Conservation (phyloP, 30 jellyfish, hydroid and myxozoan genomes). For the Cassiopea andromeda region DNA sequence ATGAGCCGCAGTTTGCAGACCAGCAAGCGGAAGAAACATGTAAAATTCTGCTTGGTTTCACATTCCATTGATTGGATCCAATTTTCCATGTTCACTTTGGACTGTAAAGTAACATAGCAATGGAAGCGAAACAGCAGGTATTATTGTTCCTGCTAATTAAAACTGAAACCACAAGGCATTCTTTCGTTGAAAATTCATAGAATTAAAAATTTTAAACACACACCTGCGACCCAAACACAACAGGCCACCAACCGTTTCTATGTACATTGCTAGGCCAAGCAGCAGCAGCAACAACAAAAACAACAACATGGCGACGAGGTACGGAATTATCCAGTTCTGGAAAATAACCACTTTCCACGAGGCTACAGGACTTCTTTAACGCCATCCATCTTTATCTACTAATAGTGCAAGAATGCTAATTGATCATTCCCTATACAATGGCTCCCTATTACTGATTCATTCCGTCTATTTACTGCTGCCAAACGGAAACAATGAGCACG, state of each 20-base stretch:
- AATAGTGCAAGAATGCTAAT: too few relatives aligned
- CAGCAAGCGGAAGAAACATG: background rate
- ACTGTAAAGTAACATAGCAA: background rate
- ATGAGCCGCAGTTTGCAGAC: background rate
- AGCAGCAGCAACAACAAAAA: constrained; percentile 5
- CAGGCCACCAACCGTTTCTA: background rate
- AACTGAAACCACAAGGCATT: background rate
- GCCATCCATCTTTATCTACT: too few relatives aligned
- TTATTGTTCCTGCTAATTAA: background rate
- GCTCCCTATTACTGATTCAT: too few relatives aligned
- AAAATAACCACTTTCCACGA: too few relatives aligned
- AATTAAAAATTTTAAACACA: background rate
- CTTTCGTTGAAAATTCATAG: background rate
- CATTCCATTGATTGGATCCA: background rate
- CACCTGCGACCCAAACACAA: constrained; percentile 1
- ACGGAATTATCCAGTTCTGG: too few relatives aligned
- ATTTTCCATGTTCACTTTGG: background rate
- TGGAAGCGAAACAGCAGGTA: background rate
- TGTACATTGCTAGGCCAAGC: constrained; percentile 4
- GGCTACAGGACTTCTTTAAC: too few relatives aligned
- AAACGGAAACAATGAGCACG: too few relatives aligned
- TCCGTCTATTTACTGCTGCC: too few relatives aligned
- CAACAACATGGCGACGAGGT: too few relatives aligned
- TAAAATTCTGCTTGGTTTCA: background rate
- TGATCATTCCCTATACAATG: too few relatives aligned